Conservation (phyloP, 2,888 invertebrate species). For the Sarcophaga carnaria region DNA sequence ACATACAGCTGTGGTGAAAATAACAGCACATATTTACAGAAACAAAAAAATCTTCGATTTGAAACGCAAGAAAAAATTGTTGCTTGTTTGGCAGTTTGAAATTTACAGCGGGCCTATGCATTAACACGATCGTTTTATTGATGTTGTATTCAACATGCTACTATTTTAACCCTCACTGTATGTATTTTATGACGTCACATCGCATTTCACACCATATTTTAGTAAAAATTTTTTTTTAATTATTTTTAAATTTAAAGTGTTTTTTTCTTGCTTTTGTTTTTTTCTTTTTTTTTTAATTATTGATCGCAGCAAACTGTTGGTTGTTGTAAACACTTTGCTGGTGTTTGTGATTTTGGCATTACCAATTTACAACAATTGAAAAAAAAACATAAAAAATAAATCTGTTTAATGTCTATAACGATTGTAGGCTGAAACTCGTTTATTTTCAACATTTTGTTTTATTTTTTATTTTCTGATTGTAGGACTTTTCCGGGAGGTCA, state of each 20-base stretch:
- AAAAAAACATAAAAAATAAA: not conserved
- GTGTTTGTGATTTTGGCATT: not conserved
- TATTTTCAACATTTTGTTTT: not conserved
- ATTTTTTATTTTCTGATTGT: not conserved
- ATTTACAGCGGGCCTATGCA: too few species aligned
- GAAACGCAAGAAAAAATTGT: too few species aligned
- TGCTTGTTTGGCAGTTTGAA: too few species aligned
- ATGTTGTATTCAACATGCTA: too few species aligned
- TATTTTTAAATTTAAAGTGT: constrained; percentile 24
- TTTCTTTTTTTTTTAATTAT: too few species aligned
- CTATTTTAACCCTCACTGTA: too few species aligned
- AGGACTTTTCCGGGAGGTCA: constrained; percentile 8
- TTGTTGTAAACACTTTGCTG: not conserved
- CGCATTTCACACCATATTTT: constrained; percentile 30
- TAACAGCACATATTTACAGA: too few species aligned
- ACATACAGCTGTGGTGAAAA: too few species aligned
- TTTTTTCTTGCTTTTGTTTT: constrained; percentile 1
- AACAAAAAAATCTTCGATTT: too few species aligned
- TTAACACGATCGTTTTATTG: too few species aligned
- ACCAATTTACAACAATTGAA: not conserved
- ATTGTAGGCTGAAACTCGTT: not conserved
- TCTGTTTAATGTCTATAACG: constrained; percentile 17
- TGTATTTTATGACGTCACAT: constrained; percentile 31
- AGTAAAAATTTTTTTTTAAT: not conserved
- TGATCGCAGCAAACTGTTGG: too few species aligned